These are phyloP conservation scores for Daptonema setosum DNA, from an alignment of 2,888 invertebrate genomes.

Conservation along the genomic window DNA sequence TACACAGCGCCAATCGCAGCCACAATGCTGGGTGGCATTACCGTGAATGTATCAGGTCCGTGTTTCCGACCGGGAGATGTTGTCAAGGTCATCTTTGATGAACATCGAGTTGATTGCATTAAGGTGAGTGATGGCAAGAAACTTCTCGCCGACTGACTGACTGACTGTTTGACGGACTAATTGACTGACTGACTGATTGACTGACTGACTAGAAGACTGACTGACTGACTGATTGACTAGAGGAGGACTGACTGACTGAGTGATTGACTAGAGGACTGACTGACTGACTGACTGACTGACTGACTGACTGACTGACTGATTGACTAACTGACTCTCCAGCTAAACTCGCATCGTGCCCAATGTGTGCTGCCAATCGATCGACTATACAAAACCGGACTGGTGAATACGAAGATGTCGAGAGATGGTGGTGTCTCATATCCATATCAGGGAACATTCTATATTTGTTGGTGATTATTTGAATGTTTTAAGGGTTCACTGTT, in stretches of 20 bases:
- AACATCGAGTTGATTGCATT: slow-evolving; percentile 1
- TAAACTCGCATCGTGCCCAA: slow-evolving; percentile 2
- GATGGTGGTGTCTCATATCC: slow-evolving; percentile 2
- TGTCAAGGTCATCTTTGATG: slow-evolving; percentile 39
- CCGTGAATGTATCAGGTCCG: slow-evolving; percentile 84
- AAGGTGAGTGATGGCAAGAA: neutral
- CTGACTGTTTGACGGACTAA: no score
- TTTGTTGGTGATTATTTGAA: neutral
- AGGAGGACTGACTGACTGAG: no score
- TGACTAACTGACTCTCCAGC: no score
- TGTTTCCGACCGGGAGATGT: slow-evolving; percentile 56
- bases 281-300: no score
- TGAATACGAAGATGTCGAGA: slow-evolving; percentile 1
- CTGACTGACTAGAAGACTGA: no score
- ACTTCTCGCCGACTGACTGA: neutral
- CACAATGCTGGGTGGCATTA: slow-evolving; percentile 71
- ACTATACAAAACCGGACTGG: neutral
- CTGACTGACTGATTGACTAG: no score
- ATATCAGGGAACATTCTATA: neutral
- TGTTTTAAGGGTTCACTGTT: neutral
- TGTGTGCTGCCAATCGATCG: slow-evolving; percentile 2
- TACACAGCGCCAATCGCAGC: neutral
- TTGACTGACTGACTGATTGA: no score
- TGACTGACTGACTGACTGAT: no score
- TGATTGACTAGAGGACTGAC: no score